Percentiles rank a stretch among this genome's conserved stretches.
phyloP scores from a whole-genome alignment of 1,140 invertebrate genomes.

The Lerema accius region DNA sequence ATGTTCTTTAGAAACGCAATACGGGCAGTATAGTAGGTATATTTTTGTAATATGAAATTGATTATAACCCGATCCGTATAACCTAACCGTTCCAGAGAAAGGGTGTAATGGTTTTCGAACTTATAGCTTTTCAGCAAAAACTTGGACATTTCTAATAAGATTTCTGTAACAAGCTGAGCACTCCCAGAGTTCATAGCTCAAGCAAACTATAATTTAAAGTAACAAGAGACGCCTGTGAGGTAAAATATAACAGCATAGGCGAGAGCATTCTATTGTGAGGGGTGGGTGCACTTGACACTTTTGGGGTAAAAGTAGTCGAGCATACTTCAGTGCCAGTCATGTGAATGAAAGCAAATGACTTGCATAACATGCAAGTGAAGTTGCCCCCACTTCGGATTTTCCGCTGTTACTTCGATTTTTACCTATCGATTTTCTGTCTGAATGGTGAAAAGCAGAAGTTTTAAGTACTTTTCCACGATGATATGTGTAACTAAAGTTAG shows the following conservation, averaged over 20 bases:
- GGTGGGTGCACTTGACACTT: conserved; percentile 25
- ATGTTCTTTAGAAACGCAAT: no score
- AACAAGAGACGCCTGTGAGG: conserved; percentile 2
- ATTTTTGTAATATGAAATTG: no score
- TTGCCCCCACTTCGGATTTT: conserved; percentile 28
- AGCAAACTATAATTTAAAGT: background rate
- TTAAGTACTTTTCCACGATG: conserved; percentile 1
- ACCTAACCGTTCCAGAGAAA: no score
- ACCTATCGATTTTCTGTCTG: conserved; percentile 14
- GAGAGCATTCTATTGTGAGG: conserved; percentile 24
- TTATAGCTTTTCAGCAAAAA: no score
- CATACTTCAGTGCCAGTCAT: conserved; percentile 31
- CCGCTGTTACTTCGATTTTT: conserved; percentile 30
- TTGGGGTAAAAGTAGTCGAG: conserved; percentile 34
- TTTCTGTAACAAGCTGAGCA: no score
- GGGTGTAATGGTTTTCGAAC: no score
- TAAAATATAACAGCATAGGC: conserved; percentile 20
- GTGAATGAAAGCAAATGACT: conserved; percentile 35
- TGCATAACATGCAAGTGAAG: conserved; percentile 32
- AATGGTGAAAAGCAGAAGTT: background rate
- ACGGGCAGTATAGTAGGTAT: no score
- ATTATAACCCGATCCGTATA: no score
- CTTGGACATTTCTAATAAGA: no score
- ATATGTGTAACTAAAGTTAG: background rate
- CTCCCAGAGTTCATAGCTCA: no score